Evolutionary conservation across 2,888 invertebrate genomes (phyloP).

Genomic region (Phortica magna): DNA sequence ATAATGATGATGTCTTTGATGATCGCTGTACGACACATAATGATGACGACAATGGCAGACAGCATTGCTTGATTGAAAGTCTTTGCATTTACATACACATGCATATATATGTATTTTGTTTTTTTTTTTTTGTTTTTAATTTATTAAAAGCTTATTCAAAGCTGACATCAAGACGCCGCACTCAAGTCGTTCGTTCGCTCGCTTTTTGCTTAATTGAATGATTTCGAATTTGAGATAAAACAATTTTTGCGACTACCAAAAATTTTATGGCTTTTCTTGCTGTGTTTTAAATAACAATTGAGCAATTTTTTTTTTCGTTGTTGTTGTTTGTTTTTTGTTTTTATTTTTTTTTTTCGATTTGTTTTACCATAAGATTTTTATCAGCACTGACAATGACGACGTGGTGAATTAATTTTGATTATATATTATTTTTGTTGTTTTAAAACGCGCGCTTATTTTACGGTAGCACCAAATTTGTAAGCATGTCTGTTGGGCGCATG

Average conservation of each 20-base stretch:
- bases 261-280: not conserved
- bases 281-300: constrained; percentile 18
- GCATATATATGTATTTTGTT: not conserved
- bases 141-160: constrained; percentile 26
- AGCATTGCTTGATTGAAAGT: constrained; percentile 1
- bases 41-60: not conserved
- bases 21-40: not conserved
- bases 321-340: constrained; percentile 10
- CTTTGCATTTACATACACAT: not conserved
- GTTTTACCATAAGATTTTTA: constrained; percentile 12
- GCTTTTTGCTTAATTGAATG: constrained; percentile 39
- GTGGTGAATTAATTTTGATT: not conserved
- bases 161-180: constrained; percentile 16
- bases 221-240: constrained; percentile 59
- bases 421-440: not conserved
- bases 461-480: constrained; percentile 11
- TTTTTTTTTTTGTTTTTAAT: constrained; percentile 7
- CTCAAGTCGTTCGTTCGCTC: not conserved
- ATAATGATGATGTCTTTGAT: constrained; percentile 6
- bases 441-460: not conserved
- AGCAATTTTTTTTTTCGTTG: constrained; percentile 23
- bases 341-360: too few species aligned
- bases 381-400: constrained; percentile 6
- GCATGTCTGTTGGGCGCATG: not conserved
- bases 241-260: constrained; percentile 26